A percentile compares a stretch with the other conserved stretches of the same genome.
Conservation (phyloP, 2,113 vertebrate genomes). For the Hippocampus barbouri region DNA sequence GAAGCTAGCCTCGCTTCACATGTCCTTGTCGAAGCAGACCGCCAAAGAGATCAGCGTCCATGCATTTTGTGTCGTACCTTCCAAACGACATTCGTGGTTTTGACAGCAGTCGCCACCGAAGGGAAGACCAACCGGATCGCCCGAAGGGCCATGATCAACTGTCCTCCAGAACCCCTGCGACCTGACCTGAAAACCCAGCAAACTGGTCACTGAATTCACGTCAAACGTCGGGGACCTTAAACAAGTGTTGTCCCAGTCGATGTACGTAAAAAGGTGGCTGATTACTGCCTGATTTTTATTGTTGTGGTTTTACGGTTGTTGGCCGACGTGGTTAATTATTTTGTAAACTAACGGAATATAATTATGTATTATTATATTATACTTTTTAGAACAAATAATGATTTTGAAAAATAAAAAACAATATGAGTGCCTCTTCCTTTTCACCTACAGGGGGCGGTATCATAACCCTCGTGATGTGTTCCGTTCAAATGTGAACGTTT, state of each 20-base stretch:
- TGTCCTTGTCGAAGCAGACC: constrained; percentile 54
- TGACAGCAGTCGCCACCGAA: constrained; percentile 34
- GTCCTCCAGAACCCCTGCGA: constrained; percentile 24
- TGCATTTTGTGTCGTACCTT: constrained; percentile 44
- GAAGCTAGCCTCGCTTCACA: constrained; percentile 25
- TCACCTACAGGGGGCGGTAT: constrained; percentile 28
- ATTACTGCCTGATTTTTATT: constrained; percentile 7
- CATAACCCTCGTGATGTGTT: not conserved
- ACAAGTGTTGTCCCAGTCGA: not conserved
- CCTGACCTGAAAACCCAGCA: constrained; percentile 40
- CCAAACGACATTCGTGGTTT: constrained; percentile 14
- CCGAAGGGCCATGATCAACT: constrained; percentile 61
- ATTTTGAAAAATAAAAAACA: no score
- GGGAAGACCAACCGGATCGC: constrained; percentile 54
- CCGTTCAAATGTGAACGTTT: not conserved
- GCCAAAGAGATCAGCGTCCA: fast-evolving
- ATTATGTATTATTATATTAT: not conserved
- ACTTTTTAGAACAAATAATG: no score
- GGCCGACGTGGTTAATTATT: not conserved
- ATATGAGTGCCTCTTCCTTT: not conserved
- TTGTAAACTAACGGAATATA: not conserved
- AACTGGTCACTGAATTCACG: constrained; percentile 27
- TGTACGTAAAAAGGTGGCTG: not conserved
- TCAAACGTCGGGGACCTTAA: constrained; percentile 13
- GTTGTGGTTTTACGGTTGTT: not conserved